A percentile compares a stretch with the other conserved stretches of the same genome.
phyloP scores from a whole-genome alignment of 1,140 invertebrate species.

The Nebria ingens region DNA sequence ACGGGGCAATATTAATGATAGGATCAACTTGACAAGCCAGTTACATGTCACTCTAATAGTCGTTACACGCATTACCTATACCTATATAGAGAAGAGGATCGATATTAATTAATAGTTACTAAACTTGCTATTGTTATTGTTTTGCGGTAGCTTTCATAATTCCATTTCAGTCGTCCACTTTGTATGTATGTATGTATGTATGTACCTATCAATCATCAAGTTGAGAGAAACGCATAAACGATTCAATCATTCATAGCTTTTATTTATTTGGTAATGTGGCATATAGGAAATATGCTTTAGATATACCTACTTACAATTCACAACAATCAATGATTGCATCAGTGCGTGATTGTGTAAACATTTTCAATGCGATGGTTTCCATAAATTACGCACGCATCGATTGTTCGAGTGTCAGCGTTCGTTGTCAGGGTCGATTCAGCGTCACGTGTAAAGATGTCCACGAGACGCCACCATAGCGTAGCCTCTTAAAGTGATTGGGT shows the following conservation, averaged over 20 bases:
- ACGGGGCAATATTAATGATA: constrained; percentile 7
- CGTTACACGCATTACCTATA: neutral
- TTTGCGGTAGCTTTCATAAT: too few species aligned
- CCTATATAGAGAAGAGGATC: neutral
- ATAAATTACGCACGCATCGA: neutral
- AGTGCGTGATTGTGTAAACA: too few species aligned
- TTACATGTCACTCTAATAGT: neutral
- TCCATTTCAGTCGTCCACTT: neutral
- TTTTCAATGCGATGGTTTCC: constrained; percentile 2
- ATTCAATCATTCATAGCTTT: too few species aligned
- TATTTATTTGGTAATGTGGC: too few species aligned
- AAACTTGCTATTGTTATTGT: too few species aligned
- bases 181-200: neutral
- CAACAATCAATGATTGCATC: too few species aligned
- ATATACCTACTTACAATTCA: neutral
- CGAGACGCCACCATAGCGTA: neutral
- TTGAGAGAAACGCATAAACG: too few species aligned
- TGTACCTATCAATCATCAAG: neutral
- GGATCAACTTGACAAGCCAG: constrained; percentile 2
- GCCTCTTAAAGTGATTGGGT: constrained; percentile 25
- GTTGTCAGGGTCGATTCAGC: constrained; percentile 3
- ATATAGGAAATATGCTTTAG: neutral
- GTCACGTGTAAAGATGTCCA: neutral
- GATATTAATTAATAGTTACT: constrained; percentile 10
- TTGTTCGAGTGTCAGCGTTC: neutral